phyloP scores from a whole-genome alignment of 2,888 invertebrate species.

The Augiades crinisus region DNA sequence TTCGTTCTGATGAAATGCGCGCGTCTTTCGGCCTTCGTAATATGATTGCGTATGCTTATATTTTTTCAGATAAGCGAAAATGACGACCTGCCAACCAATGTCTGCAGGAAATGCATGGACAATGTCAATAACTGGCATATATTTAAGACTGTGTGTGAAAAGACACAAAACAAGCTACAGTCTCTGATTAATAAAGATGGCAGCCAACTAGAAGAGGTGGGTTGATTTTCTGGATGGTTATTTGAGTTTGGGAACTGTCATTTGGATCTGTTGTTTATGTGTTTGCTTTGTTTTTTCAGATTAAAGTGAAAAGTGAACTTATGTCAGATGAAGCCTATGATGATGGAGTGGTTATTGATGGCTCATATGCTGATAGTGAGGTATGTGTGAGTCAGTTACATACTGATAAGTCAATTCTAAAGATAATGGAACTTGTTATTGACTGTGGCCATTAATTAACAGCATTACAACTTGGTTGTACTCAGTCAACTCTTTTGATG shows the following conservation, averaged over 20 bases:
- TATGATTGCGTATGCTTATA: conserved; percentile 70
- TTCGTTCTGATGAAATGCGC: conserved; percentile 72
- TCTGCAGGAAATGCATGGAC: conserved; percentile 83
- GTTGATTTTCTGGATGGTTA: conserved; percentile 50
- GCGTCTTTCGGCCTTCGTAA: conserved; percentile 63
- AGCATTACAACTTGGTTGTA: conserved; percentile 15
- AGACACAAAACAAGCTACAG: conserved; percentile 84
- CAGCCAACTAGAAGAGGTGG: conserved; percentile 78
- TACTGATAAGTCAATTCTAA: conserved; percentile 21
- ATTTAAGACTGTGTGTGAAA: conserved; percentile 84
- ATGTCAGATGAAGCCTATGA: conserved; percentile 77
- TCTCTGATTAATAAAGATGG: conserved; percentile 79
- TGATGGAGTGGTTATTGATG: conserved; percentile 78
- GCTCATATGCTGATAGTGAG: conserved; percentile 68
- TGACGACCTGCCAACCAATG: conserved; percentile 84
- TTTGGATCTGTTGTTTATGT: conserved; percentile 44
- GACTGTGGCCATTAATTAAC: conserved; percentile 9
- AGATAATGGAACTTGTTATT: conserved; percentile 23
- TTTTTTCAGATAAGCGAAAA: conserved; percentile 82
- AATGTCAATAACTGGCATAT: conserved; percentile 85
- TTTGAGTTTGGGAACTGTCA: conserved; percentile 57
- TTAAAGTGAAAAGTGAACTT: conserved; percentile 81
- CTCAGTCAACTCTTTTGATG: conserved; percentile 42
- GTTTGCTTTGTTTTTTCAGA: conserved; percentile 66
- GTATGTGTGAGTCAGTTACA: conserved; percentile 47